These are phyloP conservation scores for Elephas maximus DNA, from an alignment of 2,113 vertebrate species.

Conservation along the genomic window DNA sequence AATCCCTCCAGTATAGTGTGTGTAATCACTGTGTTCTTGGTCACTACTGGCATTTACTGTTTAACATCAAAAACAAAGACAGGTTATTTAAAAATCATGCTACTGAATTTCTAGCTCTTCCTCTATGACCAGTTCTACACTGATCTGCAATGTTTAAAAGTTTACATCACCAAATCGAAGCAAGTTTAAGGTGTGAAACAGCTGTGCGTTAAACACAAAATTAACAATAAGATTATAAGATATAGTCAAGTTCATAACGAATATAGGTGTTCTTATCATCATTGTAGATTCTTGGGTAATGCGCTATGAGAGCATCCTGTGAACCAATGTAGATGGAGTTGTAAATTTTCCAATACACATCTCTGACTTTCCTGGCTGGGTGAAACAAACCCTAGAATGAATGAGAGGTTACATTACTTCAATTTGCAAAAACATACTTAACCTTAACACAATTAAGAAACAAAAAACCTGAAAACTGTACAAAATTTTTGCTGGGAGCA, in stretches of 20 bases:
- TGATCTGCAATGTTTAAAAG: constrained; percentile 88
- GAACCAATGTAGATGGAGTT: constrained; percentile 99
- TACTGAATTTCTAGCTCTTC: constrained; percentile 90
- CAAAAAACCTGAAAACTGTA: background rate
- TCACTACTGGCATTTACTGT: constrained; percentile 90
- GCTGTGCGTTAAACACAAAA: constrained; percentile 90
- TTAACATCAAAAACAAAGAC: constrained; percentile 92
- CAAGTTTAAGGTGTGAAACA: constrained; percentile 88
- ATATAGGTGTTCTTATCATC: constrained; percentile 99
- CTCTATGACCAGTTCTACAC: constrained; percentile 88
- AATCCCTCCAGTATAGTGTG: constrained; percentile 88
- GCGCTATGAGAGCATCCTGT: constrained; percentile 98
- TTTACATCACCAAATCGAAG: constrained; percentile 90
- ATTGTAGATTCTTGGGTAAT: constrained; percentile 98
- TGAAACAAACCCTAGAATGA: constrained; percentile 96
- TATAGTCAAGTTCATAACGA: constrained; percentile 98
- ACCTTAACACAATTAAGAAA: background rate
- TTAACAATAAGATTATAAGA: constrained; percentile 92
- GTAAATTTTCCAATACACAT: constrained; percentile 99
- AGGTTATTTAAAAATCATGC: constrained; percentile 91
- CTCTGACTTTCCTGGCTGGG: constrained; percentile 98
- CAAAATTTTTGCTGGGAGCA: background rate
- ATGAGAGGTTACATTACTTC: background rate
- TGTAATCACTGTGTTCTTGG: constrained; percentile 90
- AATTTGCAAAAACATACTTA: background rate